Evolutionary conservation across 2,797 vertebrate genomes (phyloP), one percentile per base, ranked within the genome.

Genomic region (Notoglanidium macrostoma): DNA sequence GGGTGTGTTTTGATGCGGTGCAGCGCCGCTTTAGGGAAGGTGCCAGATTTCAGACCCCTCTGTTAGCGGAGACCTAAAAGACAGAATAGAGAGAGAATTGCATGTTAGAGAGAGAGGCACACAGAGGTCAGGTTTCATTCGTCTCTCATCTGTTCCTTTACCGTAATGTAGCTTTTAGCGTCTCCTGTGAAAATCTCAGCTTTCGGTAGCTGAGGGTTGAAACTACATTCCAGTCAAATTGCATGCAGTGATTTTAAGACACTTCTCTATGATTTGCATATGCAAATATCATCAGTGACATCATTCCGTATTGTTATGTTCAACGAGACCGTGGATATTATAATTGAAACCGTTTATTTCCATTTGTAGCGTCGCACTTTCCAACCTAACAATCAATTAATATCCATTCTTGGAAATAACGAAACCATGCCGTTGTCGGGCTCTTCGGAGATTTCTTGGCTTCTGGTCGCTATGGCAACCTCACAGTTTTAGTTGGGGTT

Each of bases 21-120:
- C 46, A 55, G 35, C 1, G n/a, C 46, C 17, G 73, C 86, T 92
- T 76, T 85, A 88, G 67, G 86, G 88, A 88, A 89, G 32, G 90
- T 94, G 94, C 90, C 92, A 94, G 65, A 94, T 95, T 94, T 93
- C 90, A 89, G 88, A 93, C 87, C 46, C 70, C 61, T 85, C 73
- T 91, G 92, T 79, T 88, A 92, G 29, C 6, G 54, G 26, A 57
- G 73, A 65, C 61, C 87, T 40, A 78, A 44, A 55, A 57, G 17
- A 63, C 46, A 55, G 55, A 44, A 26, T 54, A 82, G 74, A 70
- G 26, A 88, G 23, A 85, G 40, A 23, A 26, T 15, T 57, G 44
- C 19, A 77, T 74, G 26, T 35, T 40, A 17, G 81, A 51, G 63
- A 49, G 87, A 87, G 76, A 65, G 65, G 76, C 46, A 73, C 61